Percentiles rank a stretch among this genome's conserved stretches.
Conservation (phyloP, 2,888 invertebrate species). For the Pollenia amentaria region DNA sequence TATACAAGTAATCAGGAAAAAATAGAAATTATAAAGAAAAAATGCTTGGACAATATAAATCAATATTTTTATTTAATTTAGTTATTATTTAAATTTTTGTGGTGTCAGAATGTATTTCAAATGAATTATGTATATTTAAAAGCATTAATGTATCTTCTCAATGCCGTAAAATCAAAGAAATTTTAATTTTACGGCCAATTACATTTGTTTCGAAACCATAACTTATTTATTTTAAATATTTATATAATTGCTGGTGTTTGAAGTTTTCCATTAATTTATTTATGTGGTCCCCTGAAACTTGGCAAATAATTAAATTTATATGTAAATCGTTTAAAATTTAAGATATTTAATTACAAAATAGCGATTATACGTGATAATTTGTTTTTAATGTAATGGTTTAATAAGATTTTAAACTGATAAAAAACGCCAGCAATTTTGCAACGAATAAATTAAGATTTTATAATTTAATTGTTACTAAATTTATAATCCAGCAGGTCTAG, state of each 20-base stretch:
- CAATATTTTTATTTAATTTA: too few relatives aligned
- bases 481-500: constrained; percentile 2
- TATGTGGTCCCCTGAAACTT: not conserved
- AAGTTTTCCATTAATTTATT: not conserved
- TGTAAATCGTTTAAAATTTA: not conserved
- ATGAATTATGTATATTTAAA: too few relatives aligned
- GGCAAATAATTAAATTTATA: not conserved
- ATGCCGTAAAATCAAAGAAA: not conserved
- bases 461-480: constrained; percentile 34
- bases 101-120: too few relatives aligned
- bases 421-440: constrained; percentile 19
- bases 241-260: not conserved
- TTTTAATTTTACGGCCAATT: not conserved
- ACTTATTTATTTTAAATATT: not conserved
- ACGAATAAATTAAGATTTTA: constrained; percentile 1
- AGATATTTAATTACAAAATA: not conserved
- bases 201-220: not conserved
- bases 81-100: too few relatives aligned
- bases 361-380: not conserved
- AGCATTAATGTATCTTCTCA: too few relatives aligned
- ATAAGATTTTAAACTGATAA: not conserved
- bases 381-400: not conserved
- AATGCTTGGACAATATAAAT: too few relatives aligned
- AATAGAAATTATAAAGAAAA: too few relatives aligned
- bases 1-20: too few relatives aligned